These are phyloP conservation scores for Clarias gariepinus DNA, from an alignment of 2,113 vertebrate genomes.

Conservation along the genomic window DNA sequence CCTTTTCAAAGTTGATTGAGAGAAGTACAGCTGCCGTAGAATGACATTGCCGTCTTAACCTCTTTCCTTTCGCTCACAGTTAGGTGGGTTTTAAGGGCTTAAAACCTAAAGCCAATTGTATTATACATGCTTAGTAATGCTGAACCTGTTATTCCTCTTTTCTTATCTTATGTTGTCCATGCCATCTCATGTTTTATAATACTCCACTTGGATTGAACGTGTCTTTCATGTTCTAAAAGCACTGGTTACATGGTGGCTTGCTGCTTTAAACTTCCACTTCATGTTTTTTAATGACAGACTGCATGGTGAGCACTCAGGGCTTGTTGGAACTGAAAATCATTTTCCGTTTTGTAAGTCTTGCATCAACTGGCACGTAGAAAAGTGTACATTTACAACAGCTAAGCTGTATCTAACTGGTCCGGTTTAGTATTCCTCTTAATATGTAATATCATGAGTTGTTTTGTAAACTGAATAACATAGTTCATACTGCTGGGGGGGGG, in stretches of 20 bases:
- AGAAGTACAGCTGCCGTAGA: slow-evolving; percentile 42
- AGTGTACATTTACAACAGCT: not conserved
- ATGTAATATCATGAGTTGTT: not conserved
- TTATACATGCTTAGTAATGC: slow-evolving; percentile 44
- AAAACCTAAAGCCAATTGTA: slow-evolving; percentile 39
- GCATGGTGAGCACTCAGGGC: slow-evolving; percentile 10
- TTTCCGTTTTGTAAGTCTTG: slow-evolving; percentile 8
- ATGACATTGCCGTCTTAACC: slow-evolving; percentile 11
- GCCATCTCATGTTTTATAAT: slow-evolving; percentile 25
- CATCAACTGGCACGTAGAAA: slow-evolving; percentile 1
- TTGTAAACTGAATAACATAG: not conserved
- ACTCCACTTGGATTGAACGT: slow-evolving; percentile 13
- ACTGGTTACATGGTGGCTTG: slow-evolving; percentile 13
- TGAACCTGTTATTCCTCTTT: slow-evolving; percentile 49
- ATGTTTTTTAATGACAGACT: slow-evolving; percentile 32
- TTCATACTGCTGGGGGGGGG: too few species aligned
- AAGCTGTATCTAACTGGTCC: not conserved
- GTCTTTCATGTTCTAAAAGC: slow-evolving; percentile 29
- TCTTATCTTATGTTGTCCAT: slow-evolving; percentile 58
- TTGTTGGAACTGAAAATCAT: not conserved
- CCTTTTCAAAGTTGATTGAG: not conserved
- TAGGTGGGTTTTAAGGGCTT: not conserved
- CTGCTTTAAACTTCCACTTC: slow-evolving; percentile 15
- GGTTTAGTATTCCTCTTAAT: not conserved
- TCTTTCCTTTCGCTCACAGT: not conserved